Base-by-base conservation (phyloP, 2,888 invertebrate genomes). In the Chloroclysta siterata region DNA sequence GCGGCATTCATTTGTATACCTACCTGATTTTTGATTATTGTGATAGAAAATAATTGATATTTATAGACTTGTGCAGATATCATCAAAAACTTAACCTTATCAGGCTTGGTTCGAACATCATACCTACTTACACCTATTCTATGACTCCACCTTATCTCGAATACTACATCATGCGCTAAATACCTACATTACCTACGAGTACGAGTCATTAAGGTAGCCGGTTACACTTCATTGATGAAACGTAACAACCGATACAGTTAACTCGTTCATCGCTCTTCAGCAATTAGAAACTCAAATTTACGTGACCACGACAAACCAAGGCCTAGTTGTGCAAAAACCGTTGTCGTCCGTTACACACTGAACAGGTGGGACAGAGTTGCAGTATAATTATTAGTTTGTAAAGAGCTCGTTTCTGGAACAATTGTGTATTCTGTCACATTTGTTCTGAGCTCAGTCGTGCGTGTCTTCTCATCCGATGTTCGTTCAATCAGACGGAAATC, bases 261-360 rank as follows among this genome's bases (percentile, higher is more conserved):
- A 53, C 39, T 64, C 63, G 48, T 33, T 66, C 65, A 67, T 55
- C 33, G 68, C 70, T 66, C 68, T 71, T 57, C 66, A 63, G 67
- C 77, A 80, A 81, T 83, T 81, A 83, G 77, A 82, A 82, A 82
- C 77, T 75, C 73, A 77, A 76, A 73, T 75, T 77, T 79, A 81
- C 82, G 79, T 81, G 82, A 80, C 74, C 72, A 74, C 72, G 79
- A 78, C 80, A 78, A 77, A 73, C 73, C 75, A 77, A 85, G 83
- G 79, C 85, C 84, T 81, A 84, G 78, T 84, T 88, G 86, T 88
- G 84, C 87, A 83, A 85, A 87, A 86, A 82, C 87, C 86, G 85
- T 88, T 85, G 82, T 74, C 75, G 77, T 73, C 87, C 88, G 88
- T 87, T 88, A 88, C 76, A 71, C 77, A 78, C 70, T 74, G 74